Conservation (phyloP, 2,888 invertebrate genomes). For the Cephus spinipes region DNA sequence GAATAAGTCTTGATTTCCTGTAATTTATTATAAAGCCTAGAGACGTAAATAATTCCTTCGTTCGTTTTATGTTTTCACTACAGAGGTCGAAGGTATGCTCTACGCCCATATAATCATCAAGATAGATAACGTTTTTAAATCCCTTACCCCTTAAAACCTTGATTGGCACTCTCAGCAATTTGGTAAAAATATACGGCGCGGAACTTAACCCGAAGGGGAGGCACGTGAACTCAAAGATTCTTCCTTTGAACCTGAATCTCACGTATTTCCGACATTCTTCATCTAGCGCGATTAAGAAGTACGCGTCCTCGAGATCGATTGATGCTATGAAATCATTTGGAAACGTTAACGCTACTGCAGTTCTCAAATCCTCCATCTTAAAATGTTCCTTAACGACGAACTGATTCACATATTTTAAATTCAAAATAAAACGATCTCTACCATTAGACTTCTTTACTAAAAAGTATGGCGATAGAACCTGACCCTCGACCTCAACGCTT, state of each 20-base stretch:
- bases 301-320: conserved; percentile 23
- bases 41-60: conserved; percentile 6
- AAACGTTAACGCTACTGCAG: conserved; percentile 1
- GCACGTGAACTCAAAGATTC: conserved; percentile 9
- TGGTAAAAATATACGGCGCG: conserved; percentile 10
- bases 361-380: conserved; percentile 14
- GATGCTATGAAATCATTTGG: conserved; percentile 14
- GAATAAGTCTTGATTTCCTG: conserved; percentile 11
- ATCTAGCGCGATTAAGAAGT: neutral
- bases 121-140: neutral
- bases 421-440: too few species aligned
- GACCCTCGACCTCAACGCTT: too few species aligned
- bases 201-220: conserved; percentile 3
- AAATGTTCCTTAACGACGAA: conserved; percentile 6
- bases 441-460: too few species aligned
- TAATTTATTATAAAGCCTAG: conserved; percentile 24
- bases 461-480: too few species aligned
- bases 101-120: conserved; percentile 20
- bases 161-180: neutral
- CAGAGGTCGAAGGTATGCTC: conserved; percentile 15
- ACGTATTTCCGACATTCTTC: too few species aligned
- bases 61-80: conserved; percentile 1
- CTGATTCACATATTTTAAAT: too few species aligned
- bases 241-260: neutral
- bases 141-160: neutral